Evolutionary conservation across 2,888 invertebrate species (phyloP), one percentile per base, ranked within the genome.

Genomic region (Heteromyza rotundicornis): DNA sequence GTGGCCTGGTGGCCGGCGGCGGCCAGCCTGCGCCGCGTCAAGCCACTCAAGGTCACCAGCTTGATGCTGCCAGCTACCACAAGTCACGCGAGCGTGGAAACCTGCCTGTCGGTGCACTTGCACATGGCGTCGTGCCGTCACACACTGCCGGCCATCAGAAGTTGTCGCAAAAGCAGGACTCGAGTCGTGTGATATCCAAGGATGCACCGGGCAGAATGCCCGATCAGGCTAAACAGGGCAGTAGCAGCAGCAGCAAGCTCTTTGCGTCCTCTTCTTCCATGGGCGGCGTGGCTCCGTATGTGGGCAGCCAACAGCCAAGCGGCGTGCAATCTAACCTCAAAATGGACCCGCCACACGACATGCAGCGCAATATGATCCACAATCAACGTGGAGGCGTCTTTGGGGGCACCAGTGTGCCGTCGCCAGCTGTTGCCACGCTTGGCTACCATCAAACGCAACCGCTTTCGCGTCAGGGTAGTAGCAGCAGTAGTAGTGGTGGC

Each of bases 61-160:
- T 64, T 0, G 70, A 71, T 27, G 76, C 76, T 54, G 72, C 77
- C 51, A 80, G 78, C 64, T 81, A 80, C 60, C 82, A 82, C 58
- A 82, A 82, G 51, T 70, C 82, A 23, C 76, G 80, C 49, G 70
- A 70, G 23, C 64, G 63, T 47, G 24, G 62, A 32, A 66, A 57
- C 52, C 52, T 70, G 44, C 57, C 67, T 14, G 62, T n/a, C n/a
- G n/a, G n/a, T n/a, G n/a, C n/a, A n/a, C n/a, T n/a, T n/a, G n/a
- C n/a, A n/a, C n/a, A n/a, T n/a, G n/a, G n/a, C n/a, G n/a, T n/a
- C n/a, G n/a, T n/a, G 55, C 70, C 71, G 12, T 62, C 72, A 3
- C 75, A 78, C 16, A 69, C 65, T 32, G 60, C 69, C 16, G 58
- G 62, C 14, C n/a, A 64, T 2, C 76, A 78, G 64, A 79, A 79